Evolutionary conservation across 2,113 vertebrate species (phyloP).

Genomic region (Salvelinus alpinus): DNA sequence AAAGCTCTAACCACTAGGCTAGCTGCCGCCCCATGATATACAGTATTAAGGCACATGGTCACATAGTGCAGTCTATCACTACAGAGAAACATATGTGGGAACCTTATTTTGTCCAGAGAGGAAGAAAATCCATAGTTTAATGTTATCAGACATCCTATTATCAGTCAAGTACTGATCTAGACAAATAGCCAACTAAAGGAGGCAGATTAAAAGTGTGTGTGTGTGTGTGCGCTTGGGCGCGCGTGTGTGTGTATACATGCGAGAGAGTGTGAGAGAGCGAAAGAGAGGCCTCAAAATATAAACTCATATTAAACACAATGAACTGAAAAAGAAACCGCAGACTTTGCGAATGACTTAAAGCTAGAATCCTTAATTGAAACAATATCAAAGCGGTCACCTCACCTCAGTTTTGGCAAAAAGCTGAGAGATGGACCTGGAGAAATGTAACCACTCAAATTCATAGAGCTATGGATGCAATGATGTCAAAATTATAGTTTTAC

Average conservation of each 20-base stretch:
- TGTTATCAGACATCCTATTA: not conserved
- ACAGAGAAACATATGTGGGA: not conserved
- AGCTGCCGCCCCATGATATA: too few species aligned
- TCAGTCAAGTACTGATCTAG: not conserved
- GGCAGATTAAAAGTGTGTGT: not conserved
- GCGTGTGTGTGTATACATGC: not conserved
- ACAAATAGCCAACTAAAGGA: not conserved
- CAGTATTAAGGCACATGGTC: too few species aligned
- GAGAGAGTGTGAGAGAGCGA: not conserved
- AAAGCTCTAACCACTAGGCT: too few species aligned
- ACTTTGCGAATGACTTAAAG: constrained; percentile 31
- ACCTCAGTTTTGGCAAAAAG: too few species aligned
- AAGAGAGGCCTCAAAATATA: not conserved
- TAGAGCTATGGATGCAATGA: too few species aligned
- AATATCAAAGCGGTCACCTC: too few species aligned
- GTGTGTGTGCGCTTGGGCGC: not conserved
- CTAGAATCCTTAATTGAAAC: too few species aligned
- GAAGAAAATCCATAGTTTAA: not conserved
- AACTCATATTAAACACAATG: not conserved
- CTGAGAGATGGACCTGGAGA: too few species aligned
- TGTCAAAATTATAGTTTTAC: too few species aligned
- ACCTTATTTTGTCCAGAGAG: not conserved
- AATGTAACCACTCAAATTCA: too few species aligned
- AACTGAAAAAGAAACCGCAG: not conserved
- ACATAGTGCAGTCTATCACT: too few species aligned